Evolutionary conservation across 2,888 invertebrate species (phyloP), one percentile per base, ranked within the genome.

Genomic region (Torymus texanus): DNA sequence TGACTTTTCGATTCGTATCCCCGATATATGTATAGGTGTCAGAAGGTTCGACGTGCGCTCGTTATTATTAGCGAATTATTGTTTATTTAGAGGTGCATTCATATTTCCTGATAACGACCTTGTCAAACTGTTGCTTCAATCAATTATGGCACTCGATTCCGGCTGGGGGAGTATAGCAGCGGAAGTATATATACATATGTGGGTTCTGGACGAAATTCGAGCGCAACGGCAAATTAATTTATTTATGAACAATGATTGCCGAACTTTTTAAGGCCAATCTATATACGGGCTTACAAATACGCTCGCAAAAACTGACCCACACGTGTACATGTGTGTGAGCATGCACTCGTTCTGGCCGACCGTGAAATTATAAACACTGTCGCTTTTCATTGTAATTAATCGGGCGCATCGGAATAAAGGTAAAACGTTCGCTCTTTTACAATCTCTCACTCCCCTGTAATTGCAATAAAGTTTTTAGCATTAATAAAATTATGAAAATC

Each of bases 41-140:
- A 16, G 24, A 53, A 8, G 53, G 16, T n/a, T n/a, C 21, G 24
- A 61, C 11, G 56, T 2, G 62, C 10, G 56, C 24, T 66, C 21
- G 24, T 70, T 75, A 65, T 70, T 79, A 70, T 75, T 70, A 75
- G 68, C 65, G 59, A 59, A 41, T 71, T 58, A 59, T 65, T 71
- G 61, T 75, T 75, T 75, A 75, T 79, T 74, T 63, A 70, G 70
- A 65, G 53, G 18, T 16, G 58, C 58, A 79, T 65, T 79, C 66
- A 50, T 66, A 66, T 79, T 71, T 75, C 21, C 70, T 41, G 75
- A 75, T 79, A 75, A 75, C 71, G 61, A 79, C 61, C 68, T 75
- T 75, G 79, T 79, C 76, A 71, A 80, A 58, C 76, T 79, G 75
- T 79, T 79, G 79, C 75, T 74, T 78, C 68, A 12, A 63, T 74